Base-by-base conservation (phyloP, 2,113 vertebrate genomes). In the Smithornis capensis region DNA sequence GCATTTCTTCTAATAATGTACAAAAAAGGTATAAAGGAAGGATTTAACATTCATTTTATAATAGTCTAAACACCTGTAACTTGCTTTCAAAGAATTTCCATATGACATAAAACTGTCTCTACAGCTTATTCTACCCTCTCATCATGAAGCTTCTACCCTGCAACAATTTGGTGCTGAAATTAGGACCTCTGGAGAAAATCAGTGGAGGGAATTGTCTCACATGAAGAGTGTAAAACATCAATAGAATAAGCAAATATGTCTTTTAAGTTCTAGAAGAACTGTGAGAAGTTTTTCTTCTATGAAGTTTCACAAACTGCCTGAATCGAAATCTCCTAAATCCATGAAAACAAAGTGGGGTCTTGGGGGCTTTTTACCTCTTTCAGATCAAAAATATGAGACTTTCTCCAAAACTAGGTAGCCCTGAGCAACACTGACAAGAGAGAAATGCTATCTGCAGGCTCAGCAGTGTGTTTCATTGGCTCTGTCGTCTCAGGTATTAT, bases 161-260 rank as follows among this genome's bases (percentile, higher is more conserved):
- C 35, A 80, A 27, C 52, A 68, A 64, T 83, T 94, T 47, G 52
- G 49, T 87, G 87, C 77, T 53, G 77, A 92, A 95, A 96, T 94
- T 90, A 91, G 83, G 79, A 95, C 68, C 84, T 28, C 75, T 90
- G 64, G 24, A 84, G 71, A 75, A 94, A 92, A 96, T 96, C 91
- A 94, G 76, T 83, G 75, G 71, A 92, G n/a, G 67, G 74, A 92
- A 59, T 53, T 93, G 70, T 93, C 67, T 94, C 81, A 65, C 55
- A 52, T 70, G 88, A 81, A 86, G 81, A 71, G 65, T 62, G 38
- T 69, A 78, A 95, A 96, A 95, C 59, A 96, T 83, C 90, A 94
- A 59, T 18, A 35, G 60, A 81, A 91, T 78, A n/a, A 88, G 80
- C 52, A 81, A 88, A 86, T 28, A 53, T 52, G 24, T 91, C 80